Percentiles rank a stretch among this genome's conserved stretches.
phyloP scores from a whole-genome alignment of 2,888 invertebrate species.

The Pachliopta kotzebuea region DNA sequence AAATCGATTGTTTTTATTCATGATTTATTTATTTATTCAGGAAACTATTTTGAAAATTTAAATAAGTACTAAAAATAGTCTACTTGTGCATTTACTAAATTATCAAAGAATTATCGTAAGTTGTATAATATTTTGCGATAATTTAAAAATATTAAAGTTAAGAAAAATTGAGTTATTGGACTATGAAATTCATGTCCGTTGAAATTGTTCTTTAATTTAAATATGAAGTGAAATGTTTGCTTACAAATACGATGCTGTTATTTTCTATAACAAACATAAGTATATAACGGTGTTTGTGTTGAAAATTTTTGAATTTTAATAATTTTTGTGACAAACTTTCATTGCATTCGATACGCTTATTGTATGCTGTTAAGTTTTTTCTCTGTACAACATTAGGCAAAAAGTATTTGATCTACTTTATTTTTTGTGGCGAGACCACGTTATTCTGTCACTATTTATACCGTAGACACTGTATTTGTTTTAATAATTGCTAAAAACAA shows the following conservation, averaged over 20 bases:
- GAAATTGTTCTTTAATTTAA: background rate
- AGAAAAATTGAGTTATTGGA: too few species aligned
- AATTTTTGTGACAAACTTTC: conserved; percentile 22
- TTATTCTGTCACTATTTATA: background rate
- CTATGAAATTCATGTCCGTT: too few species aligned
- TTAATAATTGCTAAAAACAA: too few species aligned
- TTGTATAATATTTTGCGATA: too few species aligned
- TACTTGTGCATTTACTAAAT: too few species aligned
- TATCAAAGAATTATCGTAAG: too few species aligned
- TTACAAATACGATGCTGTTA: background rate
- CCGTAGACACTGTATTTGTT: too few species aligned
- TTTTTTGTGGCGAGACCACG: background rate
- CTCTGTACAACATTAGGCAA: background rate
- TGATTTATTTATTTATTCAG: too few species aligned
- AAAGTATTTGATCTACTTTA: conserved; percentile 14
- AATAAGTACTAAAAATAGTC: too few species aligned
- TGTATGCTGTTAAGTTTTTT: conserved; percentile 5
- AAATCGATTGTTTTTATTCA: too few species aligned
- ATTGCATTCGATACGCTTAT: conserved; percentile 17
- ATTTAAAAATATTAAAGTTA: too few species aligned
- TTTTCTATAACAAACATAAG: background rate
- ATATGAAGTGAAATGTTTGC: background rate
- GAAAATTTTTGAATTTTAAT: conserved; percentile 1
- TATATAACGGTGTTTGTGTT: conserved; percentile 3
- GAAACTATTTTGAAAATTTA: too few species aligned